Evolutionary conservation across 2,888 invertebrate species (phyloP).

Genomic region (Oligia fasciuncula): DNA sequence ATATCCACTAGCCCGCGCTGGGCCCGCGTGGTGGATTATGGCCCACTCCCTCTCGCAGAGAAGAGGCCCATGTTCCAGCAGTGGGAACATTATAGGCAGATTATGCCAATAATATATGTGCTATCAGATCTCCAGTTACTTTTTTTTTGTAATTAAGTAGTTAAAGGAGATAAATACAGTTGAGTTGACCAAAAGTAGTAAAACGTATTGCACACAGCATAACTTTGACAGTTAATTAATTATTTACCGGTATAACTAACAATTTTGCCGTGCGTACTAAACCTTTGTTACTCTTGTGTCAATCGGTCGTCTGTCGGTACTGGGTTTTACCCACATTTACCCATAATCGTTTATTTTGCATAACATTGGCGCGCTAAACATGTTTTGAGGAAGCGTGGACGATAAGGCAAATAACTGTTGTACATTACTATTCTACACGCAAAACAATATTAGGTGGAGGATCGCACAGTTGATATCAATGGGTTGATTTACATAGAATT

Average conservation of each 20-base stretch:
- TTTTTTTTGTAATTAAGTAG: not conserved
- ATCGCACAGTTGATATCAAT: slow-evolving; percentile 28
- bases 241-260: not conserved
- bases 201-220: not conserved
- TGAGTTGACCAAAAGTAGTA: not conserved
- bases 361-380: slow-evolving; percentile 52
- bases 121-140: not conserved
- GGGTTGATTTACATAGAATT: slow-evolving; percentile 35
- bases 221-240: not conserved
- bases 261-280: slow-evolving; percentile 8
- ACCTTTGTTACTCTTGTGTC: slow-evolving; percentile 42
- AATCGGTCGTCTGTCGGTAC: slow-evolving; percentile 12
- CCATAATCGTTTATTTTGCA: slow-evolving; percentile 57
- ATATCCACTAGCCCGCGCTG: not conserved
- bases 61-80: not conserved
- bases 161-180: too few relatives aligned
- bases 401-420: slow-evolving; percentile 62
- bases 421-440: slow-evolving; percentile 44
- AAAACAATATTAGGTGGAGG: slow-evolving; percentile 28
- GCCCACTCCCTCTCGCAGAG: not conserved
- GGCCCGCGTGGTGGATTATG: not conserved
- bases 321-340: slow-evolving; percentile 70
- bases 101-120: not conserved
- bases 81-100: not conserved
- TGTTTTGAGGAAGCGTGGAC: slow-evolving; percentile 62